Evolutionary conservation across 1,140 invertebrate genomes (phyloP).

Genomic region (Neodiprion fabricii): DNA sequence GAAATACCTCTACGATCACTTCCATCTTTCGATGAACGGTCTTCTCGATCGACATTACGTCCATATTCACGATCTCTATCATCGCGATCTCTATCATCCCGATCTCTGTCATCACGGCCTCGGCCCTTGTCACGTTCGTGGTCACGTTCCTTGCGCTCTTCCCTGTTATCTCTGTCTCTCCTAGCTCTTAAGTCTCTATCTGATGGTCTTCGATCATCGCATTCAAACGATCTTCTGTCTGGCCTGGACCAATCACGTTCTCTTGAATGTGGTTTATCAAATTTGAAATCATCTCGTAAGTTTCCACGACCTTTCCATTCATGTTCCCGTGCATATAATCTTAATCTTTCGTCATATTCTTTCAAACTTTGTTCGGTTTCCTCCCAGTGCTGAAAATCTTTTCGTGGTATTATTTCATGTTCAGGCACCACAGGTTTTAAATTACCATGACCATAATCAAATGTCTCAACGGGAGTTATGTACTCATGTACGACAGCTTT

Average conservation of each 20-base stretch:
- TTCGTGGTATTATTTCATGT: conserved; percentile 36
- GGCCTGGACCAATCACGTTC: conserved; percentile 10
- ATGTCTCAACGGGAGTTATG: conserved; percentile 43
- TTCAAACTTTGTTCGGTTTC: conserved; percentile 54
- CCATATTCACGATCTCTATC: conserved; percentile 20
- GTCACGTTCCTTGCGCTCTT: conserved; percentile 34
- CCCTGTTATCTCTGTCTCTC: conserved; percentile 31
- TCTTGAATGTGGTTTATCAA: conserved; percentile 8
- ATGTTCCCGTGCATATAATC: conserved; percentile 25
- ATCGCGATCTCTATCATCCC: conserved; percentile 41
- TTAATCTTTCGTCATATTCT: conserved; percentile 46
- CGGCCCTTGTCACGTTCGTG: conserved; percentile 48
- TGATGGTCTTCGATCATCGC: conserved; percentile 28
- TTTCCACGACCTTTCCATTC: conserved; percentile 15
- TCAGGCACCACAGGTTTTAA: conserved; percentile 48
- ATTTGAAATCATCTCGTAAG: conserved; percentile 20
- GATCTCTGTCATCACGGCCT: conserved; percentile 43
- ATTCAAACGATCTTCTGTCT: conserved; percentile 17
- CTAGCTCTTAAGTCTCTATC: conserved; percentile 32
- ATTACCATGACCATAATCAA: conserved; percentile 54
- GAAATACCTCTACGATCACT: conserved; percentile 28
- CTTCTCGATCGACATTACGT: conserved; percentile 39
- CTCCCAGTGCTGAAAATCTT: conserved; percentile 55
- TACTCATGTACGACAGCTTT: conserved; percentile 34
- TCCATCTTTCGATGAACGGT: conserved; percentile 33